These are phyloP conservation scores for Propithecus perrieri DNA, from an alignment of 2,797 vertebrate species.

Conservation along the genomic window DNA sequence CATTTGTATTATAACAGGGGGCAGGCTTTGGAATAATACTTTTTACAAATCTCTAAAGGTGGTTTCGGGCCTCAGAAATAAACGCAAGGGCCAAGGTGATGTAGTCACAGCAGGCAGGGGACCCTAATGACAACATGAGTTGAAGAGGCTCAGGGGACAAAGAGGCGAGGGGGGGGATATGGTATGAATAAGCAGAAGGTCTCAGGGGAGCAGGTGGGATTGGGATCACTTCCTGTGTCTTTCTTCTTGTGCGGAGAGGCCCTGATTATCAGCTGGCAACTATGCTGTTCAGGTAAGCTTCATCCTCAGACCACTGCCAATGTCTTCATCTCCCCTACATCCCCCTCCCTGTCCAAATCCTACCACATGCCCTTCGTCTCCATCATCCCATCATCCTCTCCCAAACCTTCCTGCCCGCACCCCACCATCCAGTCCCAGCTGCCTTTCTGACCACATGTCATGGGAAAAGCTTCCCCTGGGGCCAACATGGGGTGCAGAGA, in stretches of 20 bases:
- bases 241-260: neutral
- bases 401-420: neutral
- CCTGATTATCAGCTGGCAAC: neutral
- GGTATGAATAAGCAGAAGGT: neutral
- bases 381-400: neutral
- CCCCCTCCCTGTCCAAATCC: neutral
- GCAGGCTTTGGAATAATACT: neutral
- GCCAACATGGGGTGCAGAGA: neutral
- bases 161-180: neutral
- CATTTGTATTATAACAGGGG: neutral
- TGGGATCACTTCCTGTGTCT: neutral
- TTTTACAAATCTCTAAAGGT: neutral
- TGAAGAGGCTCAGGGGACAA: neutral
- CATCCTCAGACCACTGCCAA: too few species aligned
- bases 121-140: rapidly evolving
- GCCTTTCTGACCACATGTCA: neutral
- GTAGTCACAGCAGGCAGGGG: neutral
- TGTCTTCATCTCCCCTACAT: neutral
- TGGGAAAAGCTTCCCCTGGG: neutral
- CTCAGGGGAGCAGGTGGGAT: neutral
- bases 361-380: neutral
- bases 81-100: neutral
- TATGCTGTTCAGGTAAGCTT: neutral
- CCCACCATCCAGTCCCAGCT: neutral
- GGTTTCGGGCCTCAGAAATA: neutral